Percentiles rank a stretch among this genome's conserved stretches.
phyloP scores from a whole-genome alignment of 2,888 invertebrate species.

The Nomada fabriciana region DNA sequence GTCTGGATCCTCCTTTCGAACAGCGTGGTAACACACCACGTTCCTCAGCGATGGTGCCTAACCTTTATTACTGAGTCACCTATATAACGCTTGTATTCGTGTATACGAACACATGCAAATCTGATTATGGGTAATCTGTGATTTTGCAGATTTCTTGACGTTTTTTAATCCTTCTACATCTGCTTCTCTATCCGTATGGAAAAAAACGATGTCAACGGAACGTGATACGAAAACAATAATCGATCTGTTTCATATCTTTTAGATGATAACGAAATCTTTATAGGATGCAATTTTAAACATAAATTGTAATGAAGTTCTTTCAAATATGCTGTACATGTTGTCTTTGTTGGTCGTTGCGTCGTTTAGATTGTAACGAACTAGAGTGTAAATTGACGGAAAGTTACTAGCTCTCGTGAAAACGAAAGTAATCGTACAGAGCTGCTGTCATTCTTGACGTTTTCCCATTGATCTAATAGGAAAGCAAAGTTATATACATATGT shows the following conservation, averaged over 20 bases:
- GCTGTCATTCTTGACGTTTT: slow-evolving; percentile 35
- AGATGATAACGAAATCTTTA: not conserved
- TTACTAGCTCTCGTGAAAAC: slow-evolving; percentile 2
- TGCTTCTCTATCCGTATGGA: not conserved
- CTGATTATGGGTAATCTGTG: slow-evolving; percentile 61
- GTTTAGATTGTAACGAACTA: not conserved
- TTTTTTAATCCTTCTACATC: slow-evolving; percentile 10
- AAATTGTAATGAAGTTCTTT: slow-evolving; percentile 6
- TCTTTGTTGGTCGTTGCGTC: not conserved
- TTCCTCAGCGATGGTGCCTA: slow-evolving; percentile 64
- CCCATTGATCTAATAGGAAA: slow-evolving; percentile 27
- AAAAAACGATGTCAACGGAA: slow-evolving; percentile 5
- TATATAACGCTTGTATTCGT: slow-evolving; percentile 39
- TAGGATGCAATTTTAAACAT: not conserved
- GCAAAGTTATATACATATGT: slow-evolving; percentile 12
- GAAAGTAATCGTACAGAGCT: slow-evolving; percentile 2
- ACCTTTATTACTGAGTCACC: slow-evolving; percentile 64
- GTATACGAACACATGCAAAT: slow-evolving; percentile 22
- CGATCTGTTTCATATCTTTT: not conserved
- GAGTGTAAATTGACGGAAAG: slow-evolving; percentile 1
- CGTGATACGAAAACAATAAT: slow-evolving; percentile 13
- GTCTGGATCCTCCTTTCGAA: slow-evolving; percentile 49
- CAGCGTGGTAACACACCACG: slow-evolving; percentile 64
- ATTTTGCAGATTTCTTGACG: slow-evolving; percentile 56
- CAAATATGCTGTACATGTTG: slow-evolving; percentile 8